phyloP scores from a whole-genome alignment of 2,113 vertebrate species.

The Acrocephalus arundinaceus region DNA sequence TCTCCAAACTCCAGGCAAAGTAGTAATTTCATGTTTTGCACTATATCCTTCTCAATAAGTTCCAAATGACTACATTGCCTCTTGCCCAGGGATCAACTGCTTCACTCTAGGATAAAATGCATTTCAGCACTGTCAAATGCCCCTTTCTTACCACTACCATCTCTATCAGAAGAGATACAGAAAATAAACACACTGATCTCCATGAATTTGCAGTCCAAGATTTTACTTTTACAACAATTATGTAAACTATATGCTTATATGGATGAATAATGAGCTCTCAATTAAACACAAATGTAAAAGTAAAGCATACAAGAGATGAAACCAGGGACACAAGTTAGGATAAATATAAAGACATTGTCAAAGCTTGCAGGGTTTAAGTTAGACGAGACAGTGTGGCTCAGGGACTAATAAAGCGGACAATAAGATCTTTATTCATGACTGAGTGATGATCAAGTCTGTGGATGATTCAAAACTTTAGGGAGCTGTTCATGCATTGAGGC shows the following conservation, averaged over 20 bases:
- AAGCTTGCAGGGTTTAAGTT: neutral
- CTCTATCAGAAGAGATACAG: rapidly evolving
- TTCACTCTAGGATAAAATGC: neutral
- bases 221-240: neutral
- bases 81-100: neutral
- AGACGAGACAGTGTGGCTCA: neutral
- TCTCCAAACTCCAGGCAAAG: neutral
- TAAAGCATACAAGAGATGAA: neutral
- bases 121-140: neutral
- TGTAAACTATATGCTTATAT: neutral
- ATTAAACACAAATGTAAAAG: neutral
- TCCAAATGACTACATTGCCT: neutral
- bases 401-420: neutral
- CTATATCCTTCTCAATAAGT: neutral
- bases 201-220: neutral
- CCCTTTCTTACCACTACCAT: neutral
- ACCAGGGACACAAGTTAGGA: rapidly evolving
- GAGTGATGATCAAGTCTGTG: neutral
- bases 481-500: neutral
- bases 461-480: neutral
- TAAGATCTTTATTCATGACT: neutral
- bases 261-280: neutral
- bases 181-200: neutral
- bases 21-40: neutral
- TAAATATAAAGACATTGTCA: neutral